phyloP scores from a whole-genome alignment of 2,113 vertebrate genomes.

The Polypterus bichir region DNA sequence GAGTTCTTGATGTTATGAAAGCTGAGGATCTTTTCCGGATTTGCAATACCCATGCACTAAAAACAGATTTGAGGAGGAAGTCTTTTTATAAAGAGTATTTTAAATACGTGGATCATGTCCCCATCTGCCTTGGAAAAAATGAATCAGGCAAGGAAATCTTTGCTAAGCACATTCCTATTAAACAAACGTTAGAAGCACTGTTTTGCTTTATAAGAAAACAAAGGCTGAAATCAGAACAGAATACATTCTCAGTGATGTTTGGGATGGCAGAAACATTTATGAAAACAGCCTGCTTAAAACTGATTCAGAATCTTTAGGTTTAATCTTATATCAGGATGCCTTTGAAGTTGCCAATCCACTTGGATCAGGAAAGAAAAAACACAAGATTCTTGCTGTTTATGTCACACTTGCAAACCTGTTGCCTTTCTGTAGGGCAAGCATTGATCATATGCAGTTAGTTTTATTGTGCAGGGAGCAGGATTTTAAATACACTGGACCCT shows the following conservation, averaged over 20 bases:
- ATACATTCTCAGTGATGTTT: constrained; percentile 2
- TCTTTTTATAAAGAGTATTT: constrained; percentile 9
- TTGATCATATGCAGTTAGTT: no score
- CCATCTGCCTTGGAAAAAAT: constrained; percentile 14
- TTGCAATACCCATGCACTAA: not conserved
- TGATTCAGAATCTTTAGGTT: not conserved
- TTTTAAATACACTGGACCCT: no score
- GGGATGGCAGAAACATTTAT: constrained; percentile 10
- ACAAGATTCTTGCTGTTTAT: no score
- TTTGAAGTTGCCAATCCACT: not conserved
- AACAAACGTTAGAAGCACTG: constrained; percentile 8
- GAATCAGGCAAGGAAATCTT: constrained; percentile 19
- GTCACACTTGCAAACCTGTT: no score
- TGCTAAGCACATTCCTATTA: constrained; percentile 9
- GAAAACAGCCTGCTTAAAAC: constrained; percentile 3
- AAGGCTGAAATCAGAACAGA: not conserved
- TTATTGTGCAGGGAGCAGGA: no score
- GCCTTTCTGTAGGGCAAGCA: no score
- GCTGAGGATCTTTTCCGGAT: constrained; percentile 10
- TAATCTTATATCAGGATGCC: constrained; percentile 4
- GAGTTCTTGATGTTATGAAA: constrained; percentile 1
- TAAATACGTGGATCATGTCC: constrained; percentile 12
- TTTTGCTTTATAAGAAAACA: constrained; percentile 11
- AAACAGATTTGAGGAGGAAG: constrained; percentile 3
- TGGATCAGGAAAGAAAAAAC: no score